Percentiles rank a stretch among this genome's conserved stretches.
Evolutionary conservation across 2,113 vertebrate species (phyloP).

Genomic region (Gobio gobio): DNA sequence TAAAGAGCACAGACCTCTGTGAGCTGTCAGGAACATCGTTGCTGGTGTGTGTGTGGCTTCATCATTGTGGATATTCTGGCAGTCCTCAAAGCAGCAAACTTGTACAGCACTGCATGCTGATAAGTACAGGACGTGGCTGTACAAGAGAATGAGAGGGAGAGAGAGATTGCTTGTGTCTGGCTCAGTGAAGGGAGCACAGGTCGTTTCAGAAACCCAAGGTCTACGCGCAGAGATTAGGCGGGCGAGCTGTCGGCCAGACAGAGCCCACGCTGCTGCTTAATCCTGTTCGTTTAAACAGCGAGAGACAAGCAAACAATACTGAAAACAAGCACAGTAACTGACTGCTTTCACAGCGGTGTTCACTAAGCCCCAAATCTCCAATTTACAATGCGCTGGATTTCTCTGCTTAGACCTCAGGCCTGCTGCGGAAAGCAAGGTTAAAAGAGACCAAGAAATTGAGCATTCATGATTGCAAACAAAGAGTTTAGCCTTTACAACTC

Average conservation of each 20-base stretch:
- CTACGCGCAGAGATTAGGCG: slow-evolving; percentile 67
- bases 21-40: slow-evolving; percentile 12
- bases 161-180: background rate
- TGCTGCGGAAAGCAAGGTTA: slow-evolving; percentile 9
- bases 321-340: slow-evolving; percentile 11
- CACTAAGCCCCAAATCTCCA: slow-evolving; percentile 64
- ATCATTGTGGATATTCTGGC: slow-evolving; percentile 62
- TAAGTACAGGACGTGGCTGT: slow-evolving; percentile 59
- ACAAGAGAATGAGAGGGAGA: slow-evolving; percentile 25
- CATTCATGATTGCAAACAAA: background rate
- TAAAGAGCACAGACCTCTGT: background rate
- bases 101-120: slow-evolving; percentile 66
- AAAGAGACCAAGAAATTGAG: slow-evolving; percentile 7
- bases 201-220: slow-evolving; percentile 68
- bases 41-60: slow-evolving; percentile 56
- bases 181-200: slow-evolving; percentile 58
- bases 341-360: slow-evolving; percentile 37
- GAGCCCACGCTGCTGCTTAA: slow-evolving; percentile 65
- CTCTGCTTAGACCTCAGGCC: background rate
- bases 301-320: slow-evolving; percentile 63
- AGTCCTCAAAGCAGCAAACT: slow-evolving; percentile 50
- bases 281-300: slow-evolving; percentile 68
- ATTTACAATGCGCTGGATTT: slow-evolving; percentile 35
- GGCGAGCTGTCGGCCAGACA: slow-evolving; percentile 59
- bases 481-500: slow-evolving; percentile 1